These are phyloP conservation scores for Heterohyrax brucei DNA, from an alignment of 2,797 vertebrate species.

Conservation along the genomic window DNA sequence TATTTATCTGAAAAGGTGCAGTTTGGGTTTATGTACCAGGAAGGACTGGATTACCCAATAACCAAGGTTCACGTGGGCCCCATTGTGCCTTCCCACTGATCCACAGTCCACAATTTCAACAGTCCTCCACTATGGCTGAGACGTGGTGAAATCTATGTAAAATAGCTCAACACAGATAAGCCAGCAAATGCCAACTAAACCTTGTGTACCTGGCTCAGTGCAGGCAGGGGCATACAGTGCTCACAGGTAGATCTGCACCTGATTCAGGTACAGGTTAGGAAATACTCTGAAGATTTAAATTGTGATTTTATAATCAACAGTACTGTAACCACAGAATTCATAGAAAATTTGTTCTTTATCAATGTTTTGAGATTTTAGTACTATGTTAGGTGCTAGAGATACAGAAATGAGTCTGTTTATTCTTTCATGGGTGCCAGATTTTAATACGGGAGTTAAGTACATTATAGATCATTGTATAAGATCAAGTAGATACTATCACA, in stretches of 20 bases:
- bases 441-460: background rate
- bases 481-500: background rate
- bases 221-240: too few species aligned
- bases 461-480: background rate
- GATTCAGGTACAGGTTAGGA: background rate
- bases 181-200: too few species aligned
- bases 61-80: too few species aligned
- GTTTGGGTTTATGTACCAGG: background rate
- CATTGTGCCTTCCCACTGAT: too few species aligned
- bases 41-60: too few species aligned
- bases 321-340: background rate
- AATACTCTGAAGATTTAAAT: background rate
- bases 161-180: too few species aligned
- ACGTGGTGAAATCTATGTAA: too few species aligned
- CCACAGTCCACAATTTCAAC: too few species aligned
- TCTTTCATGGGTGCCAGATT: background rate
- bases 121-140: too few species aligned
- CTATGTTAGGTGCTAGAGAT: background rate
- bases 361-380: background rate
- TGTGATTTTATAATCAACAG: background rate
- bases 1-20: background rate
- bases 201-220: too few species aligned
- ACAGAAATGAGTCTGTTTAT: background rate
- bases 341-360: background rate
- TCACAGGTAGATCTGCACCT: too few species aligned